Evolutionary conservation across 2,888 invertebrate genomes (phyloP).

Genomic region (Eumacrocentrus americanus): DNA sequence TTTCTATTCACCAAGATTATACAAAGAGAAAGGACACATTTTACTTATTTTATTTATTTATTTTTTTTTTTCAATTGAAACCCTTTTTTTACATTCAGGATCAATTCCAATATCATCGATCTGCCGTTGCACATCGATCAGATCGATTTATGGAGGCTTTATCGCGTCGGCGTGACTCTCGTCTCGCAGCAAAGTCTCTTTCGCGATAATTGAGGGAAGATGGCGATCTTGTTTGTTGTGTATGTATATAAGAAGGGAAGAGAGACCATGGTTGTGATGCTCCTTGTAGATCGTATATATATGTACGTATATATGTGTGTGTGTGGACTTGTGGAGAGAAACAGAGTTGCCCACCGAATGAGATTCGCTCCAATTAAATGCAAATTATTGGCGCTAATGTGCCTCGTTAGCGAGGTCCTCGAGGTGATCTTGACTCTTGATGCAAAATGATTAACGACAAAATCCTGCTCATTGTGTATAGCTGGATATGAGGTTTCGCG

Average conservation of each 20-base stretch:
- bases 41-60: not conserved
- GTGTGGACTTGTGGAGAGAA: not conserved
- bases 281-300: too few species aligned
- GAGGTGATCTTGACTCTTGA: not conserved
- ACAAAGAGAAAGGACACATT: not conserved
- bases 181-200: slow-evolving; percentile 21
- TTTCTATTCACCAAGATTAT: not conserved
- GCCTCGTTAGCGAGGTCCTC: slow-evolving; percentile 4
- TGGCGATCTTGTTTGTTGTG: slow-evolving; percentile 16
- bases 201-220: slow-evolving; percentile 21
- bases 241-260: not conserved
- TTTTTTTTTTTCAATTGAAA: not conserved
- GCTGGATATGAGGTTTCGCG: too few species aligned
- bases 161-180: slow-evolving; percentile 14
- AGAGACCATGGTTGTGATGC: too few species aligned
- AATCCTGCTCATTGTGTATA: too few species aligned
- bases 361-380: slow-evolving; percentile 20
- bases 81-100: not conserved
- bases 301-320: not conserved
- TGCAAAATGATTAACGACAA: slow-evolving; percentile 10
- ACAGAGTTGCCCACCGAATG: slow-evolving; percentile 4
- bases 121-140: slow-evolving; percentile 3
- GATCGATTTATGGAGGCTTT: slow-evolving; percentile 17
- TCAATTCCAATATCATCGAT: not conserved
- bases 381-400: slow-evolving; percentile 21